Evolutionary conservation across 1,140 invertebrate genomes (phyloP).

Genomic region (Drosophila sucinea): DNA sequence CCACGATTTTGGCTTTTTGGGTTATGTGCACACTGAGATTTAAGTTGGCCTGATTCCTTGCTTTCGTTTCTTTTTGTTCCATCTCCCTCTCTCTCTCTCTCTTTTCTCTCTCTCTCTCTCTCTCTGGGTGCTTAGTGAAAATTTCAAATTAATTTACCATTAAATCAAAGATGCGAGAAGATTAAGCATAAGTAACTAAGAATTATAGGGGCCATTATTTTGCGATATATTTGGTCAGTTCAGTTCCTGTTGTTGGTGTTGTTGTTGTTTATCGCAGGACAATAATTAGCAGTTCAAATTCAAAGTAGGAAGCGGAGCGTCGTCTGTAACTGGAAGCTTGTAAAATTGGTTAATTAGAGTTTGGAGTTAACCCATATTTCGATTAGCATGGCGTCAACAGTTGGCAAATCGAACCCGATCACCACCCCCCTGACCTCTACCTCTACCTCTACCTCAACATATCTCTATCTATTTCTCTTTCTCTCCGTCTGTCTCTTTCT

Average conservation of each 20-base stretch:
- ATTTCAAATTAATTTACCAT: conserved; percentile 76
- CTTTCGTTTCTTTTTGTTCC: conserved; percentile 9
- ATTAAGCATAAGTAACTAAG: conserved; percentile 82
- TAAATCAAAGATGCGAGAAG: conserved; percentile 75
- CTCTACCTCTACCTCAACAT: neutral
- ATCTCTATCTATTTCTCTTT: neutral
- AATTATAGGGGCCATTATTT: conserved; percentile 81
- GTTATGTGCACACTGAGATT: conserved; percentile 72
- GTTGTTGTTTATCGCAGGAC: conserved; percentile 75
- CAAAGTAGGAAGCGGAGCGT: conserved; percentile 33
- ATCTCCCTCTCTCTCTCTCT: conserved; percentile 3
- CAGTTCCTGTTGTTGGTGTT: neutral
- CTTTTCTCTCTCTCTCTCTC: conserved; percentile 1
- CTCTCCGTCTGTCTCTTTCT: neutral
- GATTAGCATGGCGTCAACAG: conserved; percentile 53
- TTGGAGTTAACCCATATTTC: conserved; percentile 33
- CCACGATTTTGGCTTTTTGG: conserved; percentile 72
- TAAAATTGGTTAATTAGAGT: conserved; percentile 75
- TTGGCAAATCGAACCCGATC: conserved; percentile 67
- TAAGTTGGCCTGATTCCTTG: conserved; percentile 44
- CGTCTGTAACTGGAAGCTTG: conserved; percentile 6
- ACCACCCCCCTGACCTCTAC: neutral
- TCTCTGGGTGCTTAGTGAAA: conserved; percentile 40
- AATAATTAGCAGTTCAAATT: conserved; percentile 58
- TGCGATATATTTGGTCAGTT: conserved; percentile 22